Evolutionary conservation across 1,140 invertebrate genomes (phyloP), one percentile per base, ranked within the genome.

Genomic region (Heliconius hewitsoni): DNA sequence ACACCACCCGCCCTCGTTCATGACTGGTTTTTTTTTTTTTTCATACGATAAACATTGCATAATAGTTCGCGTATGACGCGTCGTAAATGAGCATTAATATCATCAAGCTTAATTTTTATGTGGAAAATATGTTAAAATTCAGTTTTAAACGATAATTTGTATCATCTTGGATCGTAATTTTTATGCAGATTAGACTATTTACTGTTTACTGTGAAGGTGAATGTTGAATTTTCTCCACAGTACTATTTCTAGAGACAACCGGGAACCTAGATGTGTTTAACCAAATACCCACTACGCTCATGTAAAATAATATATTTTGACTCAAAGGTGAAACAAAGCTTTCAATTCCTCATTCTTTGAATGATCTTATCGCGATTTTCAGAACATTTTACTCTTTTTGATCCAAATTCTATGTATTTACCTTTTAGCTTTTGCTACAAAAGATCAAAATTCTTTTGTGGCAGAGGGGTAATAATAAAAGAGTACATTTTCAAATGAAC

Each of bases 371-470:
- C 91, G 85, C 86, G 84, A 90, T 91, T 91, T 90, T 85, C 85
- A 87, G 87, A 92, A 93, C 91, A 85, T 91, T 93, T 89, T 87
- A 87, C 89, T 91, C 89, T 90, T 91, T 89, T 87, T 88, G 89
- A 91, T 93, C 87, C 87, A 91, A 90, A 90, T 88, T 89, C 87
- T 86, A 90, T 89, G 89, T 89, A 90, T 90, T 91, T 89, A 85
- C 81, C 80, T 86, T 37, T 86, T 79, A 86, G 86, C 85, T 87
- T 89, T 88, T 87, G 83, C 85, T 82, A 86, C 86, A 84, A 85
- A 85, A 90, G 87, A 92, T 90, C 86, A 86, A 86, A 82, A 89
- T 91, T 90, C 90, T 89, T 90, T 91, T 92, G 88, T 89, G 76
- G 86, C 23, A 73, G 83, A 55, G 19, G 39, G 18, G 5, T 34